Base-by-base conservation (phyloP, 2,888 invertebrate genomes). In the Papilio gigon region DNA sequence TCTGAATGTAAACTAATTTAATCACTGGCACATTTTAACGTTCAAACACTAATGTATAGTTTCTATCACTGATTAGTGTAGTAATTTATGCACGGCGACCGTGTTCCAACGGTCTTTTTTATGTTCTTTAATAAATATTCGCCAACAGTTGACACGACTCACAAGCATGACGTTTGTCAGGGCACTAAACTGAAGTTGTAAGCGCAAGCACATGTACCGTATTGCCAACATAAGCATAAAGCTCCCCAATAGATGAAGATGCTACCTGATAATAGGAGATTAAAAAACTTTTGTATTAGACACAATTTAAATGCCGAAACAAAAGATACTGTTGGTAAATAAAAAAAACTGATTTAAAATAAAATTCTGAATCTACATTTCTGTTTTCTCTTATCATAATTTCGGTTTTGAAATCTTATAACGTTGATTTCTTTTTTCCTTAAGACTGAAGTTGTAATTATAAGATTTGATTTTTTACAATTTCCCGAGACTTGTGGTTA, bases 171-270 rank as follows among this genome's bases (percentile, higher is more conserved):
- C 73, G 64, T 73, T 72, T 72, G 63, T 67, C 58, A 68, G 61
- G 68, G 56, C 53, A 83, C 83, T 82, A 78, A 78, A 83, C 82
- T 82, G 79, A 78, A 76, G 77, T 78, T 75, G 68, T 50, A 60
- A 61, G 70, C 73, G 73, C 67, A 71, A 44, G 25, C 9, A 30
- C 47, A 47, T 47, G 47, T 47, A 47, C 40, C 8, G 64, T 70
- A 62, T 69, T 72, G 68, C 63, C 65, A 70, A 47, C 35, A 58
- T 27, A 53, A 58, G 44, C 1, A 44, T 5, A 68, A 63, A 47
- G 33, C 27, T 68, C 56, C 44, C 35, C 11, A 12, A 20, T 22
- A 37, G 12, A 20, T 12, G 6, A 60, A 37, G n/a, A 12, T 8
- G 27, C 9, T 11, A 17, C 58, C 5, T 40, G 42, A 0, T 35